Evolutionary conservation across 2,888 invertebrate species (phyloP), one percentile per base, ranked within the genome.

Genomic region (Noctua janthina): DNA sequence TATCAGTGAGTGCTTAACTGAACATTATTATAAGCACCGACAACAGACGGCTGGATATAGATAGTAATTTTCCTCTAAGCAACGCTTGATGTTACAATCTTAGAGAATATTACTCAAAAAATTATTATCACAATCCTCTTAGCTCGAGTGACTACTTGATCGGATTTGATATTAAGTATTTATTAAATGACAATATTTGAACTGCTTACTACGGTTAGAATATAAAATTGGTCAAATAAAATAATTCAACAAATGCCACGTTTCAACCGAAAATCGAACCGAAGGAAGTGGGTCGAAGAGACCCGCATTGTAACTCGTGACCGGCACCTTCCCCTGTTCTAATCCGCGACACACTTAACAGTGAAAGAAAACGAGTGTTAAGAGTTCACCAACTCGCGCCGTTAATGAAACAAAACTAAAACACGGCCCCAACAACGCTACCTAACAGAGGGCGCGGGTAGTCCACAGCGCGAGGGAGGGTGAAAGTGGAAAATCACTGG

Each of bases 401-500:
- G 51, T 54, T 77, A 66, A 74, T 81, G 13, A 66, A 75, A 78
- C 4, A 51, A 75, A 78, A 78, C 66, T 71, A 56, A 59, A 67
- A 49, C 49, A 29, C 13, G 49, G 66, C 17, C 35, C 17, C 66
- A 66, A 49, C 72, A 54, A 54, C 66, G 64, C 17, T 56, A 67
- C 59, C 49, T 29, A 3, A 69, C 13, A 49, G n/a, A 56, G 62
- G 49, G 35, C 11, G 54, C n/a, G 70, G 11, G 49, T 1, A 15
- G 6, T 1, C 35, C 35, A 1, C 6, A 54, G 67, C 29, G n/a
- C n/a, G 69, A 29, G 56, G 29, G 4, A 73, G 79, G 54, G 46
- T 74, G 69, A 83, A 89, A 89, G 88, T 89, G 89, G 90, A 80
- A 91, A 92, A 92, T 91, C 91, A 91, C 88, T 84, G 89, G 81